Percentiles rank a stretch among this genome's conserved stretches.
Evolutionary conservation across 37 sponge, comb jelly and placozoan species (phyloP).

Genomic region (Mnemiopsis leidyi): DNA sequence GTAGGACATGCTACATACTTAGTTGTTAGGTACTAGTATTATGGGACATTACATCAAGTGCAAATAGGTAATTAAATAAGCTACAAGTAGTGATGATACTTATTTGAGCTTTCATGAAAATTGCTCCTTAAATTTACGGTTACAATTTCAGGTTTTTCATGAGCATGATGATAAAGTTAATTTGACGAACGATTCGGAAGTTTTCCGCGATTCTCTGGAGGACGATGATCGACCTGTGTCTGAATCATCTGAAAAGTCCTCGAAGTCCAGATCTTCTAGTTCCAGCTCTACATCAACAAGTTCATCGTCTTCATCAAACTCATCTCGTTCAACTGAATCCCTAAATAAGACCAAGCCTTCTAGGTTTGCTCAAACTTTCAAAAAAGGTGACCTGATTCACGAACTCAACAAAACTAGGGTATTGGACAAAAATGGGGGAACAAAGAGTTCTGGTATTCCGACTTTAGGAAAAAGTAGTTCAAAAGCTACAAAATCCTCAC

Average conservation of each 20-base stretch:
- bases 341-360: conserved; percentile 3
- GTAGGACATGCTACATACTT: no score
- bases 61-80: no score
- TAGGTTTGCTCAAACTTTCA: conserved; percentile 44
- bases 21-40: no score
- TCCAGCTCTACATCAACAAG: not conserved
- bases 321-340: not conserved
- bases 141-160: not conserved
- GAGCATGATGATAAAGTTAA: not conserved
- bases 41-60: no score
- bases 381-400: not conserved
- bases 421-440: not conserved
- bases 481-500: conserved; percentile 7
- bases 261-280: no score
- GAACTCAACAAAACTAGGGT: conserved; percentile 30
- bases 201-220: not conserved
- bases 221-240: not conserved
- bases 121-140: no score
- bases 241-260: not conserved
- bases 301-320: not conserved
- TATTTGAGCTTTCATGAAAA: no score
- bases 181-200: not conserved
- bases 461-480: not conserved
- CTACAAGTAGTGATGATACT: no score
- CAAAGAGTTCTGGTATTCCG: not conserved